Evolutionary conservation across 2,888 invertebrate genomes (phyloP), one percentile per base, ranked within the genome.

Genomic region (Cordilura impudica): DNA sequence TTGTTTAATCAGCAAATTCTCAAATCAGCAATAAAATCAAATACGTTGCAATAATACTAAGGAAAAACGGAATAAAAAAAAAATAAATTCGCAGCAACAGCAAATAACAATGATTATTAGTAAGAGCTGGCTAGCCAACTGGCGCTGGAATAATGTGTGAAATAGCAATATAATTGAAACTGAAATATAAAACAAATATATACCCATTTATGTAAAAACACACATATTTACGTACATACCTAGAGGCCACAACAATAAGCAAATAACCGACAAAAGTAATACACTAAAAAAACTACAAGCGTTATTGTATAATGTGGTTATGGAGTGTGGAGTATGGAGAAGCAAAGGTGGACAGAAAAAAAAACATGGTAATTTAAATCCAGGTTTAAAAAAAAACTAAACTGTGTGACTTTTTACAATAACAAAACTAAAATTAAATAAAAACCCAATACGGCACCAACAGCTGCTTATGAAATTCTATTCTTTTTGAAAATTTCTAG

Each of bases 1-100:
- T 49, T 78, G 76, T 71, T 67, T 77, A 79, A 71, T 80, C 77
- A 75, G 80, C 75, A 81, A 67, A 39, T 70, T 26, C 39, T 67
- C 18, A 26, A 56, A 58, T 73, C 51, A 29, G 26, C 65, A 65
- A 45, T 54, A 29, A 73, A 56, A 69, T 53, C 45, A 78, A 81
- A 73, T 63, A 76, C 73, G 65, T 53, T 70, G 70, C 72, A 72
- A 63, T 73, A 61, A 54, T 71, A 61, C 29, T 47, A 18, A 65
- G 19, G 29, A 51, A 53, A 60, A 73, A 63, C 19, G 12, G 49
- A 18, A 49, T 18, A 21, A 31, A 19, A 10, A 45, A 47, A 5
- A 18, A 60, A 39, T 35, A 47, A 39, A 65, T n/a, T 23, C 26
- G 74, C 47, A 71, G 21, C 43, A 39, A 66, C 53, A 65, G 39